Evolutionary conservation across 2,888 invertebrate species (phyloP), one percentile per base, ranked within the genome.

Genomic region (Tipula confusa): DNA sequence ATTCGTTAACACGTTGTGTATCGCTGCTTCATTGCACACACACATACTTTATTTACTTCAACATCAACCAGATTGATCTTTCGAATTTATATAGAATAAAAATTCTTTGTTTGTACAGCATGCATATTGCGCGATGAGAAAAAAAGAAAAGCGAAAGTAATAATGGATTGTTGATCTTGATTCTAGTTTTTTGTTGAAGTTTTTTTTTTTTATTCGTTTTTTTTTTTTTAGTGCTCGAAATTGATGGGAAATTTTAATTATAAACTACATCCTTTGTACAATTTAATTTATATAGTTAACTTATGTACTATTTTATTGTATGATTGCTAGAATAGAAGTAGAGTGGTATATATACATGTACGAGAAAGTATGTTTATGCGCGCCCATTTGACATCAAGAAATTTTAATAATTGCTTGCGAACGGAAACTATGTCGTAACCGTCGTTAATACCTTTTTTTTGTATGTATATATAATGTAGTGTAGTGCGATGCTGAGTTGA

Each of bases 121-220:
- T 64, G 64, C 64, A 64, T 24, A 64, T 64, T 64, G 64, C 64
- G 64, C 64, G 64, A 64, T 64, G 64, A 24, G 64, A 64, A 64
- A n/a, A n/a, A 43, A 64, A 64, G 64, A 64, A 64, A 64, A 64
- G 18, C 64, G 64, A 64, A 64, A 64, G 64, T 64, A 64, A 24
- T 64, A 64, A 64, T 24, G 64, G 24, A 64, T 64, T 64, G 64
- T 64, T 64, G 64, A 64, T 64, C 64, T 64, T 64, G 64, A 64
- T 64, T 64, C 64, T 64, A 64, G 64, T 64, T 64, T 64, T 64
- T 18, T 64, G 43, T 43, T 43, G 43, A 43, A 15, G n/a, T n/a
- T n/a, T n/a, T 43, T 43, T 43, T 43, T 43, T 15, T 43, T 43
- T 43, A 3, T 43, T 43, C 15, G 43, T 64, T 24, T 43, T 64